Evolutionary conservation across 2,113 vertebrate genomes (phyloP).

Genomic region (Bungarus multicinctus): DNA sequence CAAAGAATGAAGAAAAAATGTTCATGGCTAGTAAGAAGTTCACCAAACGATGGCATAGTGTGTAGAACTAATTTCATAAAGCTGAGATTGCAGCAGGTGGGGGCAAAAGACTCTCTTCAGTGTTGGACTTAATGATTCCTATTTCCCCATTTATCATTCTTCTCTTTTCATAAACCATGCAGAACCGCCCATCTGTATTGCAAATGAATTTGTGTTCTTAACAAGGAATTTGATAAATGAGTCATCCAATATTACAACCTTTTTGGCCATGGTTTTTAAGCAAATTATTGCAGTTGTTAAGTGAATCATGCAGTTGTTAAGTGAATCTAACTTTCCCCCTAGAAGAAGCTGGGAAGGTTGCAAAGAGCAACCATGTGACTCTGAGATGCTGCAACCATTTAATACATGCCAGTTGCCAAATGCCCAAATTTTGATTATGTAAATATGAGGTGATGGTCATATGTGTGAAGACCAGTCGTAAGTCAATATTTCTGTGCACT

Average conservation of each 20-base stretch:
- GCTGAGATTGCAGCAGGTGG: neutral
- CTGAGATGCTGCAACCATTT: neutral
- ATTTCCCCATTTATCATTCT: neutral
- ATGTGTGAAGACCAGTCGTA: neutral
- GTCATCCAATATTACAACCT: neutral
- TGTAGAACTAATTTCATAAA: neutral
- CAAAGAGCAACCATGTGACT: neutral
- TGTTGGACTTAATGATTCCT: neutral
- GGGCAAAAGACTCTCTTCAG: neutral
- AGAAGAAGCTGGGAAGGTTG: neutral
- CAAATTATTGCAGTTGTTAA: neutral
- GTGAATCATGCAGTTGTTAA: neutral
- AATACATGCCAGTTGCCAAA: neutral
- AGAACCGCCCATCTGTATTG: neutral
- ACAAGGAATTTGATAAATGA: neutral
- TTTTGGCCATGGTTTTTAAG: neutral
- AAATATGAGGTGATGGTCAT: neutral
- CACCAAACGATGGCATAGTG: neutral
- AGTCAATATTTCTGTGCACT: neutral
- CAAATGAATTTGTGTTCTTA: neutral
- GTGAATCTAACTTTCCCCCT: neutral
- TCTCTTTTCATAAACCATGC: neutral
- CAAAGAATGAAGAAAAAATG: neutral
- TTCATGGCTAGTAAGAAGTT: neutral
- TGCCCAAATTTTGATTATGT: neutral